Percentiles rank a stretch among this genome's conserved stretches.
phyloP scores from a whole-genome alignment of 2,888 invertebrate genomes.

The Cephus rjabovi region DNA sequence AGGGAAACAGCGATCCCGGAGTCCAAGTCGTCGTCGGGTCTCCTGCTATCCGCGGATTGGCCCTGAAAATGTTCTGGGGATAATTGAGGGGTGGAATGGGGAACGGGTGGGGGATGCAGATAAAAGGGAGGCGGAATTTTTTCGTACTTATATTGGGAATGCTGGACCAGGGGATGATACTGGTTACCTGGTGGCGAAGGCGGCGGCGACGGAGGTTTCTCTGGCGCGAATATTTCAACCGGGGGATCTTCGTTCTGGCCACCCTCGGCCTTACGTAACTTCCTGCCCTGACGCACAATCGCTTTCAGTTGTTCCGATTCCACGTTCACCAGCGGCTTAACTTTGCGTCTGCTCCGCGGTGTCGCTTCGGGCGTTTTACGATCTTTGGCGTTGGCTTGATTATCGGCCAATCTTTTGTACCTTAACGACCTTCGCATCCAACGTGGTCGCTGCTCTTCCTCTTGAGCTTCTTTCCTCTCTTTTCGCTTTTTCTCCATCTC shows the following conservation, averaged over 20 bases:
- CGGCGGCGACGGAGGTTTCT: slow-evolving; percentile 63
- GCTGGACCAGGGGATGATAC: slow-evolving; percentile 79
- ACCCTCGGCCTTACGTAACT: slow-evolving; percentile 65
- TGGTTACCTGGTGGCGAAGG: slow-evolving; percentile 66
- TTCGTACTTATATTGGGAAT: slow-evolving; percentile 83
- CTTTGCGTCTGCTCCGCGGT: slow-evolving; percentile 42
- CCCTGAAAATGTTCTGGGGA: slow-evolving; percentile 40
- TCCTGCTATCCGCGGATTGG: slow-evolving; percentile 14
- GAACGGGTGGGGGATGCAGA: slow-evolving; percentile 54
- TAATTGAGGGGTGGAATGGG: slow-evolving; percentile 55
- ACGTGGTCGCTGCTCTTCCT: slow-evolving; percentile 41
- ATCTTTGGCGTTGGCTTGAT: slow-evolving; percentile 13
- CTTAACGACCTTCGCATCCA: slow-evolving; percentile 38
- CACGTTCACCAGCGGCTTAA: slow-evolving; percentile 59
- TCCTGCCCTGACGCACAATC: slow-evolving; percentile 63
- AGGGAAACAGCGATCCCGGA: slow-evolving; percentile 81
- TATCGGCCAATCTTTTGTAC: background rate
- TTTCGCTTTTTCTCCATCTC: slow-evolving; percentile 52
- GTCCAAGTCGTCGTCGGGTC: slow-evolving; percentile 76
- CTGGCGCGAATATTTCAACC: slow-evolving; percentile 58
- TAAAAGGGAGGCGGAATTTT: slow-evolving; percentile 55
- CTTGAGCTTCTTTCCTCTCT: slow-evolving; percentile 37
- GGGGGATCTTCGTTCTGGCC: slow-evolving; percentile 59
- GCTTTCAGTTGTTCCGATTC: slow-evolving; percentile 63
- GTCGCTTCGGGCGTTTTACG: slow-evolving; percentile 41